Evolutionary conservation across 2,113 vertebrate genomes (phyloP).

Genomic region (Furnarius figulus): DNA sequence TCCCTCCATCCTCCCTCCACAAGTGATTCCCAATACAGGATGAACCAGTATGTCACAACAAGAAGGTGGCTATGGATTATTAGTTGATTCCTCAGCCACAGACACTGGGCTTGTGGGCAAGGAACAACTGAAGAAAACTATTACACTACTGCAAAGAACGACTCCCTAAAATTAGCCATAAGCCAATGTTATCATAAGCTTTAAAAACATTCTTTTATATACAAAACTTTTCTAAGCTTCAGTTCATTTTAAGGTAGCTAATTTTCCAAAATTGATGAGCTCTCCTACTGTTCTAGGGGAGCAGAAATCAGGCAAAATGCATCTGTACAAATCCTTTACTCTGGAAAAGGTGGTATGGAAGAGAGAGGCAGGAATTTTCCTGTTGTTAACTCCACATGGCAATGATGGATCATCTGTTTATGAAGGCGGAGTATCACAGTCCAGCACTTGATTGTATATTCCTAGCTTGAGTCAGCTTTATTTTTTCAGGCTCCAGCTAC

Average conservation of each 20-base stretch:
- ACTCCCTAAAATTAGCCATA: neutral
- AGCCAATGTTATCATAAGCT: neutral
- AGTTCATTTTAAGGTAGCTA: neutral
- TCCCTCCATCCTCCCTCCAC: neutral
- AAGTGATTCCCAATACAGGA: slow-evolving; percentile 6
- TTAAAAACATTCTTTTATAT: neutral
- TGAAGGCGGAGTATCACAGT: fast-evolving
- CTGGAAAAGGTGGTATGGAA: neutral
- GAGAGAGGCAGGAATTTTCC: neutral
- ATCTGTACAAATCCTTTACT: neutral
- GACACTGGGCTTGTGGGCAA: neutral
- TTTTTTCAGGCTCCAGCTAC: neutral
- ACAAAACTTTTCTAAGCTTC: neutral
- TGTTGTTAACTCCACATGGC: fast-evolving
- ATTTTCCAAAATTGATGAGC: neutral
- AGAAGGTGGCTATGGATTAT: neutral
- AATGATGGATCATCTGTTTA: neutral
- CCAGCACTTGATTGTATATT: neutral
- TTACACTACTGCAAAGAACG: neutral
- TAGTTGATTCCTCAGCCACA: neutral
- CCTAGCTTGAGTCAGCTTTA: neutral
- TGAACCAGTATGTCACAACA: slow-evolving; percentile 4
- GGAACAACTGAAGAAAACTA: neutral
- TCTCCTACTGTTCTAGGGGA: neutral
- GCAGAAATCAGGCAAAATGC: neutral